A percentile compares a stretch with the other conserved stretches of the same genome.
Evolutionary conservation across 2,113 vertebrate genomes (phyloP).

Genomic region (Atrichornis clamosus): DNA sequence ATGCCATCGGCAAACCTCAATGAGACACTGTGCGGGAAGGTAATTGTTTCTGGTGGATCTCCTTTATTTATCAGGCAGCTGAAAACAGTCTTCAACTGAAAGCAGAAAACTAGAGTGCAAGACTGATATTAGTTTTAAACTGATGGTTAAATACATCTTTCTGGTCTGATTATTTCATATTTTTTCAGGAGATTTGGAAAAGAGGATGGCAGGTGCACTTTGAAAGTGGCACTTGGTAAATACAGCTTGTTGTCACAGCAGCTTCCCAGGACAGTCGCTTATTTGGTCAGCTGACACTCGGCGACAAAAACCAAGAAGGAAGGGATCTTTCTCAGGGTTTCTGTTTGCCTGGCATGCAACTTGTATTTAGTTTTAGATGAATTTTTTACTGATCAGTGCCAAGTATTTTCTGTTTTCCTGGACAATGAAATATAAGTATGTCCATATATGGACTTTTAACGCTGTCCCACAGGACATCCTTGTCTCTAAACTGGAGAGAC

Average conservation of each 20-base stretch:
- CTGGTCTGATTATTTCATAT: not conserved
- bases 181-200: not conserved
- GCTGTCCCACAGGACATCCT: not conserved
- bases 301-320: not conserved
- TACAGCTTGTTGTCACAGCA: not conserved
- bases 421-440: not conserved
- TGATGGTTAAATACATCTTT: not conserved
- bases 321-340: not conserved
- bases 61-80: not conserved
- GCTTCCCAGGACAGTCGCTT: not conserved
- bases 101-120: not conserved
- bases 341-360: not conserved
- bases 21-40: not conserved
- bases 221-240: constrained; percentile 7
- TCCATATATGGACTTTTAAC: not conserved
- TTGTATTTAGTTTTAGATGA: not conserved
- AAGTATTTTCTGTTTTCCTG: not conserved
- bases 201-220: not conserved
- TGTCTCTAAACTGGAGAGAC: not conserved
- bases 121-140: not conserved
- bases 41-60: not conserved
- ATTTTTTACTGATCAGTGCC: not conserved
- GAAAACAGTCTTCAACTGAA: not conserved
- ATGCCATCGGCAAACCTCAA: not conserved
- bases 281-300: not conserved